These are phyloP conservation scores for Ginglymostoma cirratum DNA, from an alignment of 2,113 vertebrate genomes.

Conservation along the genomic window DNA sequence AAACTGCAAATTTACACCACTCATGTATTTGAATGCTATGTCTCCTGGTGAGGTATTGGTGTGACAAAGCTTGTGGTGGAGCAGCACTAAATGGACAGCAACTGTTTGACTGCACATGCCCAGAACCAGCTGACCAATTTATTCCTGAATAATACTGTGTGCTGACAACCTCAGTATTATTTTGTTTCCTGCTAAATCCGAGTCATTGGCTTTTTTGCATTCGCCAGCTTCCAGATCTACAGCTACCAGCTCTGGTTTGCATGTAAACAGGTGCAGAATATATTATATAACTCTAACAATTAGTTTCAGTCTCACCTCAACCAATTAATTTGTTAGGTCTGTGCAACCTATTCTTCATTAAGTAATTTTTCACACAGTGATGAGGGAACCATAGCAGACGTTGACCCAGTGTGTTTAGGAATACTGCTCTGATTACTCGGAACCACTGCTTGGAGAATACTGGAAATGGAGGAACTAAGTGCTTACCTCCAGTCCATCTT, in stretches of 20 bases:
- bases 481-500: conserved; percentile 91
- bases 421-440: conserved; percentile 73
- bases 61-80: background rate
- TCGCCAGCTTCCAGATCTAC: background rate
- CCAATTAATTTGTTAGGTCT: conserved; percentile 99
- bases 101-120: background rate
- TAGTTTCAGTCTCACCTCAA: conserved; percentile 94
- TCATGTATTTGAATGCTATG: background rate
- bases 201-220: background rate
- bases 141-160: background rate
- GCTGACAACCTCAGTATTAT: background rate
- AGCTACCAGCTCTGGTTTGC: conserved; percentile 8
- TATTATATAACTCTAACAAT: conserved; percentile 99
- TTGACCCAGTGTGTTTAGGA: conserved; percentile 82
- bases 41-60: background rate
- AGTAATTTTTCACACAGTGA: conserved; percentile 97
- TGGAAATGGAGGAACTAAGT: conserved; percentile 82
- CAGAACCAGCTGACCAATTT: background rate
- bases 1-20: background rate
- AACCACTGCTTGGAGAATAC: conserved; percentile 67
- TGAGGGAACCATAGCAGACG: conserved; percentile 84
- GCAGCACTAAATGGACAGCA: background rate
- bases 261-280: conserved; percentile 83
- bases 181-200: background rate
- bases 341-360: conserved; percentile 97